These are phyloP conservation scores for Clarias laeviceps DNA, from an alignment of 2,797 vertebrate genomes.

Conservation along the genomic window DNA sequence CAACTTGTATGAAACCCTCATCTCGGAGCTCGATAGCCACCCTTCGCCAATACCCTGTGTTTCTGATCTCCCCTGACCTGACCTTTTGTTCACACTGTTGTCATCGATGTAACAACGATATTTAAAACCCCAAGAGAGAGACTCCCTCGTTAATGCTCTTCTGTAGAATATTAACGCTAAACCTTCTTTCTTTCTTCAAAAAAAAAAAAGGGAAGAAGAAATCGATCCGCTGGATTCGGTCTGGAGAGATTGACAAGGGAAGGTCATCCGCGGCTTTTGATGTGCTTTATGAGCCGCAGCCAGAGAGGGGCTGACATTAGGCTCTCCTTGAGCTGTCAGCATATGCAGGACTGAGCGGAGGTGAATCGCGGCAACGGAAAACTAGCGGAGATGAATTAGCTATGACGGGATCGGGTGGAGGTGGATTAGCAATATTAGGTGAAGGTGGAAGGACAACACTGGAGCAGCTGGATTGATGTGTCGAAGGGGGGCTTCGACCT, in stretches of 20 bases:
- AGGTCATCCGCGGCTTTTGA: constrained; percentile 11
- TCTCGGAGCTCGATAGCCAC: background rate
- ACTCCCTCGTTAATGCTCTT: background rate
- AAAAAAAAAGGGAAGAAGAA: background rate
- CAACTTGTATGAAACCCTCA: constrained; percentile 10
- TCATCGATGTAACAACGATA: background rate
- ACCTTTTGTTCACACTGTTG: constrained; percentile 1
- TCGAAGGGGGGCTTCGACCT: background rate
- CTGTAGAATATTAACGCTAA: constrained; percentile 14
- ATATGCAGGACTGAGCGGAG: background rate
- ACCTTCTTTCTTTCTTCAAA: constrained; percentile 4
- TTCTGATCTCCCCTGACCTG: constrained; percentile 8
- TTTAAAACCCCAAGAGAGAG: constrained; percentile 3
- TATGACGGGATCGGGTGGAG: background rate
- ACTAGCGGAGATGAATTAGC: background rate
- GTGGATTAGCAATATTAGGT: background rate
- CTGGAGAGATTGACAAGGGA: constrained; percentile 9
- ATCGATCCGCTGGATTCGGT: constrained; percentile 22
- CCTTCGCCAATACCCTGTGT: background rate
- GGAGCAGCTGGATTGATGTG: background rate
- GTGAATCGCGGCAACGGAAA: constrained; percentile 2
- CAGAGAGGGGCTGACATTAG: constrained; percentile 14
- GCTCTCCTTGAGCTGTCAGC: constrained; percentile 43
- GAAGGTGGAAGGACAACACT: background rate
- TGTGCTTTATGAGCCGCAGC: background rate